Evolutionary conservation across 1,140 invertebrate species (phyloP).

Genomic region (Euschistus heros): DNA sequence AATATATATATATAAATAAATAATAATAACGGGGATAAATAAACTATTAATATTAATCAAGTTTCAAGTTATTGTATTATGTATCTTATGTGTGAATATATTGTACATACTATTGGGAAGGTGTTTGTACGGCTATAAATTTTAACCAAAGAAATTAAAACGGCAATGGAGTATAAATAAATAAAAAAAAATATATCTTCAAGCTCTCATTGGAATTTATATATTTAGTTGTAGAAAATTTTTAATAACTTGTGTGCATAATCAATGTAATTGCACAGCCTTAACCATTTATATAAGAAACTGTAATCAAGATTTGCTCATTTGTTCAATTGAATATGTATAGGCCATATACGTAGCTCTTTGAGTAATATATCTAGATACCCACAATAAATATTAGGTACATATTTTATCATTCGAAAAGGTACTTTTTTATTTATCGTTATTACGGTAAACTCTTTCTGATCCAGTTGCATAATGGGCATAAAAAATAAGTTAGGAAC

Average conservation of each 20-base stretch:
- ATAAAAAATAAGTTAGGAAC: too few species aligned
- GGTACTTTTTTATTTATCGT: too few species aligned
- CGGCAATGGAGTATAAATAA: background rate
- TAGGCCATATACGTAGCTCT: constrained; percentile 12
- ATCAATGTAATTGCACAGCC: constrained; percentile 19
- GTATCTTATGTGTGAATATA: constrained; percentile 5
- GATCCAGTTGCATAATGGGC: too few species aligned
- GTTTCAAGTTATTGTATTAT: background rate
- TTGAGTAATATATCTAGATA: background rate
- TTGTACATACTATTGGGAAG: constrained; percentile 5
- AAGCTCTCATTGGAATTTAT: constrained; percentile 11
- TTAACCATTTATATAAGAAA: constrained; percentile 18
- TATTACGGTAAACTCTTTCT: too few species aligned
- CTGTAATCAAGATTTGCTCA: constrained; percentile 19
- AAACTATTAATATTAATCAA: constrained; percentile 11
- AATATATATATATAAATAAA: constrained; percentile 13
- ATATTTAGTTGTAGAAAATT: constrained; percentile 17
- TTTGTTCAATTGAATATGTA: constrained; percentile 20
- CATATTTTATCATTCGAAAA: background rate
- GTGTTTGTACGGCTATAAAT: constrained; percentile 5
- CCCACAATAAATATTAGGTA: constrained; percentile 5
- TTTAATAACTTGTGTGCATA: constrained; percentile 14
- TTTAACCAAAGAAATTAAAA: background rate
- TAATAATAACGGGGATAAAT: constrained; percentile 11
- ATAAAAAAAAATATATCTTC: background rate